Base-by-base conservation (phyloP, 1,140 invertebrate genomes). In the Hestina assimilis region DNA sequence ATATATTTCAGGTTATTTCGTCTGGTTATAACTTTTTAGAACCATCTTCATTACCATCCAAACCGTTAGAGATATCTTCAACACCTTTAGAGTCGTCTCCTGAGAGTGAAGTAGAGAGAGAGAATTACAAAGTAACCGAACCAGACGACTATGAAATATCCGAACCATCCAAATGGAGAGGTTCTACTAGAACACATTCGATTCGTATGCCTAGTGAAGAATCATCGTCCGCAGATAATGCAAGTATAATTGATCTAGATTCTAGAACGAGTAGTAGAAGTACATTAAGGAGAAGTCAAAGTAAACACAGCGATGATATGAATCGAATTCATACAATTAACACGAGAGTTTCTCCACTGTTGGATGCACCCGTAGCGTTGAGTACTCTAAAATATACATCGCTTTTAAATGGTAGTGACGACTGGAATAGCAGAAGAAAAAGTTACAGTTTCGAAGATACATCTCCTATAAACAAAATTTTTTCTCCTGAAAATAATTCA, bases 381-480 rank as follows among this genome's bases (percentile, higher is more conserved):
- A 89, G 82, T 47, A 87, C 82, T 48, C 63, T 88, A 57, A 82
- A 89, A 79, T 87, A 83, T 43, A 86, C 83, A 63, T 87, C 83
- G 55, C 68, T 89, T 14, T 70, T 89, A 59, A 86, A 89, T 40
- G 72, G 68, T 14, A 84, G 66, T 50, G 91, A 92, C 52, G 92
- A 93, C 56, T 94, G 93, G 93, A 92, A 92, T 66, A 90, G 91
- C 59, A 85, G 93, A 59, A 85, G 93, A 58, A 94, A 94, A 78
- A 94, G 93, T 2, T 94, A 94, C 66, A 93, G 93, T 45, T 94
- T 94, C 63, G 93, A 94, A 80, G 91, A 92, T 60, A 92, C 93
- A 72, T 87, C 59, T 55, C 82, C 74, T 53, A 64, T 86, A 41
- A 70, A 85, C 12, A 77, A 83, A 55, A 84, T 69, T 59, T 75